A percentile compares a stretch with the other conserved stretches of the same genome.
Evolutionary conservation across 2,113 vertebrate genomes (phyloP).

Genomic region (Mixornis gularis): DNA sequence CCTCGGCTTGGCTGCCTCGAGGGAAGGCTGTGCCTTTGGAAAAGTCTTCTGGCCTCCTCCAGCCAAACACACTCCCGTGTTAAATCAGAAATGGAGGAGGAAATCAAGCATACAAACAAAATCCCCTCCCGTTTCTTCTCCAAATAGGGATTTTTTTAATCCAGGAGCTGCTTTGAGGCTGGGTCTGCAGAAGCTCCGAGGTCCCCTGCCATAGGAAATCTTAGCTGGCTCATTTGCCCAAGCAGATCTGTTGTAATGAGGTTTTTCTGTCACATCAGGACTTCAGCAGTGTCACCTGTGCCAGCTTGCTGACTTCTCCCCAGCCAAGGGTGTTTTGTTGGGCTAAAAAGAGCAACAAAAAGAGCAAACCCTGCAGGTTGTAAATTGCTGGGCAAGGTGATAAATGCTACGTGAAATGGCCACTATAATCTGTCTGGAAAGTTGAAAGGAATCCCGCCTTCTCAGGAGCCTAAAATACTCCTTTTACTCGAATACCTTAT

Average conservation of each 20-base stretch:
- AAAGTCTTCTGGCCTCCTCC: neutral
- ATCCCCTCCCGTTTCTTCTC: neutral
- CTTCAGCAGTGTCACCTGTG: neutral
- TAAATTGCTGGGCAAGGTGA: slow-evolving; percentile 10
- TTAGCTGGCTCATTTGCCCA: neutral
- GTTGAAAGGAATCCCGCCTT: neutral
- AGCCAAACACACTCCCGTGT: rapidly evolving
- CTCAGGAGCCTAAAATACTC: neutral
- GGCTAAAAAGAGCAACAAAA: neutral
- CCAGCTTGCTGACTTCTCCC: neutral
- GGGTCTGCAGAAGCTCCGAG: neutral
- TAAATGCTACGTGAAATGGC: neutral
- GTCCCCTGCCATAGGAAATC: neutral
- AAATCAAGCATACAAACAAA: neutral
- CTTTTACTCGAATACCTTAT: neutral
- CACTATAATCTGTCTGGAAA: slow-evolving; percentile 6
- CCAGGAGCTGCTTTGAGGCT: neutral
- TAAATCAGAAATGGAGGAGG: neutral
- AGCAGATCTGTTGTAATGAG: neutral
- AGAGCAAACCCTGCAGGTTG: neutral
- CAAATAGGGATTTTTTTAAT: neutral
- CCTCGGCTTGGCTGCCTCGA: neutral
- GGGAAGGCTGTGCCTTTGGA: neutral
- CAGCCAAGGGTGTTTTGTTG: neutral
- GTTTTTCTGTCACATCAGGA: neutral